Evolutionary conservation across 2,113 vertebrate genomes (phyloP), one percentile per base, ranked within the genome.

Genomic region (Danionella cerebrum): DNA sequence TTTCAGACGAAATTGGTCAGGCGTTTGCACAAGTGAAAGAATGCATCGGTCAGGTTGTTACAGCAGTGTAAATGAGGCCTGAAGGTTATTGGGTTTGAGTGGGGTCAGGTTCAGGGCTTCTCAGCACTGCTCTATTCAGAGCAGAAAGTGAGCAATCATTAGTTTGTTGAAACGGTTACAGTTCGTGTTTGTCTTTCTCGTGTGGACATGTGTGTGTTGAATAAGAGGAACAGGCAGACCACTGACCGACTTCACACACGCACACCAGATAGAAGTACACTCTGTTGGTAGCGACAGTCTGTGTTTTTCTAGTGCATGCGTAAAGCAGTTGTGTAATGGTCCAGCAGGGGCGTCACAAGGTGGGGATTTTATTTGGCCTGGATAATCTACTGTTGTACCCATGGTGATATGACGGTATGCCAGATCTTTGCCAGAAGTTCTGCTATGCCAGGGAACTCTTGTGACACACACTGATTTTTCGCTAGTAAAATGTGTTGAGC

Each of bases 121-220:
- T 36, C 16, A 2, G 16, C 22, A 36, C 21, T n/a, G 14, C 44
- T 64, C 25, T 42, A 19, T 25, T 31, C 25, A 1, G 25, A 24
- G 41, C 39, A 13, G 58, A 45, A 44, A 39, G 22, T 3, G 29
- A 35, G 66, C 38, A 68, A 68, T 57, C 41, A 68, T 68, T 48
- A 38, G 42, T 45, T 57, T 38, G 41, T 16, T 55, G 38, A 55
- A 67, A 44, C 35, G 51, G 39, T n/a, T 25, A 14, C 4, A 2
- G 19, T 21, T 47, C 65, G 35, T 58, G 66, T 68, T 58, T 68
- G 53, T 47, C 41, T 57, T 68, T 67, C 52, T 48, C n/a, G 8
- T 68, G 44, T 68, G 53, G 53, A 47, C 51, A 11, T 66, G 27
- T 21, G 36, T 70, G 22, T 1, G 38, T 14, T 52, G 29, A 18